Conservation (phyloP, 2,797 vertebrate genomes). For the Gouania willdenowi region DNA sequence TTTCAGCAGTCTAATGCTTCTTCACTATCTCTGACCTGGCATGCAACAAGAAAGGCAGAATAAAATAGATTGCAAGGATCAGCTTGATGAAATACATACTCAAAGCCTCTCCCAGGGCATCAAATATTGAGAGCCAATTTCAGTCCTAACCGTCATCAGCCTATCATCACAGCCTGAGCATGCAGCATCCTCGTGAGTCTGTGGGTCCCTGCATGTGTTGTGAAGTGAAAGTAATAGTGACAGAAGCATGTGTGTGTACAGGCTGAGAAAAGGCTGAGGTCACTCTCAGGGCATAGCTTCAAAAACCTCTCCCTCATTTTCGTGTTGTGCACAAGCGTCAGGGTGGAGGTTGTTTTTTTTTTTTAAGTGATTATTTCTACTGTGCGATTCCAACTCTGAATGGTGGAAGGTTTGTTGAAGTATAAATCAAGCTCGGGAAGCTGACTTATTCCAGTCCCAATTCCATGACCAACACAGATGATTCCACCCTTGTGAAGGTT, state of each 20-base stretch:
- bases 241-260: conserved; percentile 10
- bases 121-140: conserved; percentile 96
- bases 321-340: background rate
- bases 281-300: conserved; percentile 20
- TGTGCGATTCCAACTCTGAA: conserved; percentile 4
- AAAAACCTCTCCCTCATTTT: background rate
- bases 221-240: conserved; percentile 33
- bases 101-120: conserved; percentile 73
- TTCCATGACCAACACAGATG: conserved; percentile 3
- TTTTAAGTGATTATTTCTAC: conserved; percentile 19
- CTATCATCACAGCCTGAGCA: conserved; percentile 65
- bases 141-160: conserved; percentile 86
- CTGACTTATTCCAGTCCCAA: conserved; percentile 32
- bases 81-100: conserved; percentile 53
- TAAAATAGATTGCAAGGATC: conserved; percentile 10
- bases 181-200: conserved; percentile 65
- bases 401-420: conserved; percentile 1
- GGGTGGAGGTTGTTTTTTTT: background rate
- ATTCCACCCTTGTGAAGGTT: conserved; percentile 30
- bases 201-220: conserved; percentile 20
- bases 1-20: conserved; percentile 52
- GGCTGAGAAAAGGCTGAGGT: conserved; percentile 39
- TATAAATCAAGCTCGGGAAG: background rate
- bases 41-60: conserved; percentile 12
- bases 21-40: conserved; percentile 33